Base-by-base conservation (phyloP, 2,888 invertebrate species). In the Chloroclystis v-ata region DNA sequence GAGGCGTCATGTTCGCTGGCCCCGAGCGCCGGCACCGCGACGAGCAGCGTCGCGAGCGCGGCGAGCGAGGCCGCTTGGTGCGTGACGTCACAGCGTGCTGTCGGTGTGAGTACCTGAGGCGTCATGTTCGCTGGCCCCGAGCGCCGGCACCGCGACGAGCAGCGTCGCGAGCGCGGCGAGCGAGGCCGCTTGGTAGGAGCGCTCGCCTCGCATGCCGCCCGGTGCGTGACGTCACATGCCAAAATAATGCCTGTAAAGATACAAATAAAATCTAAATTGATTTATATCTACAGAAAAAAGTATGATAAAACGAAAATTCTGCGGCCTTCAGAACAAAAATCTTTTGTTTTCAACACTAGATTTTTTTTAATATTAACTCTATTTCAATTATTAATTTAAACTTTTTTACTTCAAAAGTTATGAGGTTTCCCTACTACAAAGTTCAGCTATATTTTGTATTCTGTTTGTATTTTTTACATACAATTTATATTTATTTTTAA, bases 131-230 rank as follows among this genome's bases (percentile, higher is more conserved):
- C 45, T 49, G 49, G 49, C 49, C 44, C 45, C 49, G 45, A 49
- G 45, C 43, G 42, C 49, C 42, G 49, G 45, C 62, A 72, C 59
- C 67, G 69, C 60, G 65, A 78, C 69, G 63, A 73, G 52, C 51
- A 83, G 72, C 60, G 76, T 69, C 72, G 76, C 78, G 69, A 82
- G 75, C 73, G 76, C 79, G 75, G 77, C 81, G 66, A 83, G 78
- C 78, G 75, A 69, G 67, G 71, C 75, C 77, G 77, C 79, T 26
- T 39, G 28, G 78, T 59, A 58, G 63, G 69, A 73, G 75, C 78
- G 78, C 78, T 75, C 74, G 78, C 75, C 79, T 74, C 76, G 78
- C 83, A 84, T 84, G 72, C 42, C 49, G 41, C 30, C 49, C 30
- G 45, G 8, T 43, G 45, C 45, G 45, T 46, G 50, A 73, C 78